These are phyloP conservation scores for Pelochelys cantorii DNA, from an alignment of 2,797 vertebrate species.

Conservation along the genomic window DNA sequence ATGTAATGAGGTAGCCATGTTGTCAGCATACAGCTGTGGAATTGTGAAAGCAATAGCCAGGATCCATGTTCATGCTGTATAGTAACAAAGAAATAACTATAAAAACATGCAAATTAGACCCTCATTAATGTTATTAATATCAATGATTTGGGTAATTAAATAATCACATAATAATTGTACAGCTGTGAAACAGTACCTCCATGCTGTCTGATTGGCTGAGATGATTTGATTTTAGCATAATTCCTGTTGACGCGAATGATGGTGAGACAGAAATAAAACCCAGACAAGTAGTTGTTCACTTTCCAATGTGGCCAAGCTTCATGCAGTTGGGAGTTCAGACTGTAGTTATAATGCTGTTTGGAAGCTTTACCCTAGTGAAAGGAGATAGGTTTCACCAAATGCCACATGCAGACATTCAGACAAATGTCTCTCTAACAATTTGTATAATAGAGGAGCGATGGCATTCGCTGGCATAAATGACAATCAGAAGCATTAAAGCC, in stretches of 20 bases:
- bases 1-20: rapidly evolving
- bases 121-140: neutral
- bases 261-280: neutral
- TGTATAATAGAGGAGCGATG: slow-evolving; percentile 41
- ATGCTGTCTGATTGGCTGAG: neutral
- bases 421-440: slow-evolving; percentile 49
- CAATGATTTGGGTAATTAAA: neutral
- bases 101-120: neutral
- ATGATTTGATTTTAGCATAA: neutral
- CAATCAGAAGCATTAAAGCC: slow-evolving; percentile 46
- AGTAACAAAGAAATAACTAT: neutral
- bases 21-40: neutral
- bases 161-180: neutral
- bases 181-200: neutral
- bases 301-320: slow-evolving; percentile 2
- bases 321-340: slow-evolving; percentile 1
- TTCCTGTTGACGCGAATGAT: neutral
- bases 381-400: slow-evolving; percentile 33
- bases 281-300: neutral
- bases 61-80: rapidly evolving
- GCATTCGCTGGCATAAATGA: slow-evolving; percentile 36
- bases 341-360: slow-evolving; percentile 32
- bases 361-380: slow-evolving; percentile 26
- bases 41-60: neutral
- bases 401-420: slow-evolving; percentile 23